A percentile compares a stretch with the other conserved stretches of the same genome.
phyloP scores from a whole-genome alignment of 2,797 vertebrate genomes.

The Tympanoctomys barrerae region DNA sequence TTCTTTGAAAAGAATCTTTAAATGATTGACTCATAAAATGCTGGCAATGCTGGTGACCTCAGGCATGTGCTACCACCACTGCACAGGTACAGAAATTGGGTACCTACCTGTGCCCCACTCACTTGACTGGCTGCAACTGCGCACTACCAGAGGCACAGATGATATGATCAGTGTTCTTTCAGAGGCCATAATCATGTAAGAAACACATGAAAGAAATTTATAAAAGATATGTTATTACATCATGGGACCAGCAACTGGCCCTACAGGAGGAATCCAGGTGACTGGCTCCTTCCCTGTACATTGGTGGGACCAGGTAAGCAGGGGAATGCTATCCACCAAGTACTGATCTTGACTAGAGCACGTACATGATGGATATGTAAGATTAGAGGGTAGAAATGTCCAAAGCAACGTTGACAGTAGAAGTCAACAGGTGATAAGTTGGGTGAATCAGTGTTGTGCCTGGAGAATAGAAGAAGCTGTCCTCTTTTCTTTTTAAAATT shows the following conservation, averaged over 20 bases:
- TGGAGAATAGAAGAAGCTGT: background rate
- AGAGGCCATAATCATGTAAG: background rate
- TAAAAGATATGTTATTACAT: background rate
- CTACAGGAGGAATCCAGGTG: background rate
- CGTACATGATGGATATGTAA: background rate
- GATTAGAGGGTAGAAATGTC: background rate
- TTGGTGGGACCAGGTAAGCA: background rate
- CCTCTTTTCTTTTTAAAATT: background rate
- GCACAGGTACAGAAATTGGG: too few relatives aligned
- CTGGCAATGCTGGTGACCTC: background rate
- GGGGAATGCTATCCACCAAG: background rate
- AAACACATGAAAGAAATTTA: background rate
- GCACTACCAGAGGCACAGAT: background rate
- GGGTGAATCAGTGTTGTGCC: background rate
- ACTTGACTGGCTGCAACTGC: background rate
- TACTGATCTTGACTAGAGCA: background rate
- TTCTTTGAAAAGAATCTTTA: constrained; percentile 10
- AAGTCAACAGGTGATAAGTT: background rate
- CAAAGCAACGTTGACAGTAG: background rate
- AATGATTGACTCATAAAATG: background rate
- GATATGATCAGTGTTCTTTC: background rate
- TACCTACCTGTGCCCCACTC: background rate
- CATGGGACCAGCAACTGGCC: background rate
- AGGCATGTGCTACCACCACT: background rate
- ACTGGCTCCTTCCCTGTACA: background rate